A percentile compares a stretch with the other conserved stretches of the same genome.
Evolutionary conservation across 2,888 invertebrate genomes (phyloP).

Genomic region (Spatulosminthurus flaviceps): DNA sequence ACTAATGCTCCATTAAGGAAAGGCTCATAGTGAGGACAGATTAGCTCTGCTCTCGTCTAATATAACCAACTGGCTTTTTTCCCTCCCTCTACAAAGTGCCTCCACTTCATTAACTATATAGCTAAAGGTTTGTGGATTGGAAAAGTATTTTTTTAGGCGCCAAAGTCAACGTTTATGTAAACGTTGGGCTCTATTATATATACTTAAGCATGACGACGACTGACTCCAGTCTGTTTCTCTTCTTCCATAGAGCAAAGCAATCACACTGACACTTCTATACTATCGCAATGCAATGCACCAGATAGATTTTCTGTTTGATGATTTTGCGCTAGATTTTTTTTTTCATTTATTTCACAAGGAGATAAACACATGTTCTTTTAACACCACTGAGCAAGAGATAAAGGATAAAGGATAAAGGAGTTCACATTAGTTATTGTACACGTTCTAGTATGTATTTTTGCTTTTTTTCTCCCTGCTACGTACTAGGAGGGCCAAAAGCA

Average conservation of each 20-base stretch:
- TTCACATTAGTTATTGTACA: not conserved
- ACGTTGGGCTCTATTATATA: not conserved
- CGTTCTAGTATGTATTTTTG: not conserved
- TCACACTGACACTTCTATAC: too few relatives aligned
- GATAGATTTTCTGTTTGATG: not conserved
- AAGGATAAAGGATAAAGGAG: conserved; percentile 13
- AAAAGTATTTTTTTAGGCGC: conserved; percentile 28
- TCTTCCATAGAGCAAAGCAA: too few relatives aligned
- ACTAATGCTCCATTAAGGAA: conserved; percentile 29
- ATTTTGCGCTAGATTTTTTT: conserved; percentile 7
- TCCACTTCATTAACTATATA: conserved; percentile 20
- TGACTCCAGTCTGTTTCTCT: too few relatives aligned
- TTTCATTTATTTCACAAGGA: conserved; percentile 5
- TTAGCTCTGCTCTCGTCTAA: conserved; percentile 15
- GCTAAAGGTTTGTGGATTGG: not conserved
- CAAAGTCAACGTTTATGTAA: conserved; percentile 4
- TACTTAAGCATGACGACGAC: not conserved
- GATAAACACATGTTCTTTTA: conserved; percentile 21
- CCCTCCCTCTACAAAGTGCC: not conserved
- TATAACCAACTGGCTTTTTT: not conserved
- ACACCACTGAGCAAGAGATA: conserved; percentile 6
- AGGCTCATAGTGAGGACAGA: conserved; percentile 21
- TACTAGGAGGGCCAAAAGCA: too few relatives aligned
- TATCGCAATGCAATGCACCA: too few relatives aligned
- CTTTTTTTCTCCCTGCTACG: too few relatives aligned